Evolutionary conservation across 2,797 vertebrate species (phyloP).

Genomic region (Kryptopterus vitreolus): DNA sequence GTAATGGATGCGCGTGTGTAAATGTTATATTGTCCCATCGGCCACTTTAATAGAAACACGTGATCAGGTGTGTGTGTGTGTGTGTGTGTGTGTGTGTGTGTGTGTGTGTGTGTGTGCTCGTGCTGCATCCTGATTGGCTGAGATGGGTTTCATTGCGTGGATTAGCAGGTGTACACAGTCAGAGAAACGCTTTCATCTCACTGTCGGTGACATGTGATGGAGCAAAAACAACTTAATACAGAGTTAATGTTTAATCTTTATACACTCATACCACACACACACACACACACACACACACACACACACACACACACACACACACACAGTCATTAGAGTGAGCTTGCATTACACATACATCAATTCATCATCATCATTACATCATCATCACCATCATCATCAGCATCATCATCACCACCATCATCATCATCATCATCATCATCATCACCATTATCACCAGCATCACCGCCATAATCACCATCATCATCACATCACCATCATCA

Average conservation of each 20-base stretch:
- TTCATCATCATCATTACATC: not conserved
- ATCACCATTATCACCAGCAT: too few species aligned
- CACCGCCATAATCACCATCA: too few species aligned
- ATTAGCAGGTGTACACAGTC: not conserved
- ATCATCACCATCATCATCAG: not conserved
- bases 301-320: slow-evolving; percentile 24
- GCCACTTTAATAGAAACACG: slow-evolving; percentile 10
- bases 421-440: too few species aligned
- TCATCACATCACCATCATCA: too few species aligned
- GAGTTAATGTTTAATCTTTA: slow-evolving; percentile 30
- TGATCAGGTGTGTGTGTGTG: too few species aligned
- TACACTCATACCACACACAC: not conserved
- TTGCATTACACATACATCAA: too few species aligned
- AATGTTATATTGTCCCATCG: not conserved
- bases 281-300: slow-evolving; percentile 27
- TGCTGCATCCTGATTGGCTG: not conserved
- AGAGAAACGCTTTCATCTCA: too few species aligned
- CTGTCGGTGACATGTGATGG: not conserved
- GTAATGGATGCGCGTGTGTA: too few species aligned
- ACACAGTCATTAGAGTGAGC: not conserved
- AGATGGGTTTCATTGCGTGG: not conserved
- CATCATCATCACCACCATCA: too few species aligned
- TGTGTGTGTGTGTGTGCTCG: too few species aligned
- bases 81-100: too few species aligned
- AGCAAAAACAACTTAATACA: not conserved